These are phyloP conservation scores for Melanotaenia trifasciata DNA, from an alignment of 2,797 vertebrate species.

Conservation along the genomic window DNA sequence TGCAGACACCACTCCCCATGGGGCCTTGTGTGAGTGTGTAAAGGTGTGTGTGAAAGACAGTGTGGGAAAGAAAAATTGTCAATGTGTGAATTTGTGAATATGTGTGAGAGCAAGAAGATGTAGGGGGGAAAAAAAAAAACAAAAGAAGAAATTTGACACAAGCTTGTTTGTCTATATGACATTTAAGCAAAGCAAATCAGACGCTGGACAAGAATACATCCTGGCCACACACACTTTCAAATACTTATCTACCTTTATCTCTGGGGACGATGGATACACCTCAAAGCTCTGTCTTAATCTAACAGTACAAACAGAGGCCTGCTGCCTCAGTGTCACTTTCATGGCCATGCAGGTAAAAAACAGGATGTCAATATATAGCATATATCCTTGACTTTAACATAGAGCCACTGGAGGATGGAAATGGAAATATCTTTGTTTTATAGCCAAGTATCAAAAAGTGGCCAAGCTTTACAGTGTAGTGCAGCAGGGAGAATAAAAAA, in stretches of 20 bases:
- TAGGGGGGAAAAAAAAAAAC: conserved; percentile 1
- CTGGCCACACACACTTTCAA: conserved; percentile 11
- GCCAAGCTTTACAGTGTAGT: conserved; percentile 52
- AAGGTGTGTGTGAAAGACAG: conserved; percentile 70
- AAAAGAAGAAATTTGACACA: conserved; percentile 46
- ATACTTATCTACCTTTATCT: conserved; percentile 27
- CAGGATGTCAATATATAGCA: conserved; percentile 55
- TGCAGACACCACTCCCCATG: conserved; percentile 77
- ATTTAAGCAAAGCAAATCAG: conserved; percentile 63
- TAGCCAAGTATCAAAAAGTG: conserved; percentile 47
- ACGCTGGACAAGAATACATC: conserved; percentile 16
- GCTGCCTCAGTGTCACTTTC: conserved; percentile 70
- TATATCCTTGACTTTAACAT: conserved; percentile 52
- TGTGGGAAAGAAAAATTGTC: conserved; percentile 70
- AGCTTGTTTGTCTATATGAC: conserved; percentile 55
- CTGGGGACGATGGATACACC: conserved; percentile 39
- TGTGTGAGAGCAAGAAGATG: conserved; percentile 51
- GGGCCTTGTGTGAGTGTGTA: conserved; percentile 72
- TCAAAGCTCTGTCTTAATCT: conserved; percentile 72
- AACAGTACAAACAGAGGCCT: conserved; percentile 71
- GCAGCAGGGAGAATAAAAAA: conserved; percentile 10
- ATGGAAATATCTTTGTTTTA: conserved; percentile 69
- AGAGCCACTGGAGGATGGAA: conserved; percentile 55
- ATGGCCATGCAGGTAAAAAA: conserved; percentile 63
- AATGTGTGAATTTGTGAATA: conserved; percentile 77